Percentiles rank a stretch among this genome's conserved stretches.
Conservation (phyloP, 1,140 invertebrate genomes). For the Armadillidium nasatum region DNA sequence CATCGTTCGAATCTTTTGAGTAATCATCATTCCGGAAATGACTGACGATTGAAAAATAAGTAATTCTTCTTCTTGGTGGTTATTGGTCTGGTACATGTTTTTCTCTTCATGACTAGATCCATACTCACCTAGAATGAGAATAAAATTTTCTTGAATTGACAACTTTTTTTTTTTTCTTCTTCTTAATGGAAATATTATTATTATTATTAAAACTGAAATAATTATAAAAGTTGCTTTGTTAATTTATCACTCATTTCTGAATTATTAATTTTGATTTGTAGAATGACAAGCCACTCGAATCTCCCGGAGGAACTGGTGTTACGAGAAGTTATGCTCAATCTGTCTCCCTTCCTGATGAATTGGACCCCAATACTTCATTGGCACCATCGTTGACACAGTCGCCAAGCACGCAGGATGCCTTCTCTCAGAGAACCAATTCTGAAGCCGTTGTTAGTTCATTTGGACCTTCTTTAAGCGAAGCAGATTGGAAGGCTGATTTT, state of each 20-base stretch:
- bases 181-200: no score
- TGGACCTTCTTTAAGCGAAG: no score
- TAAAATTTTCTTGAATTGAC: neutral
- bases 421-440: conserved; percentile 53
- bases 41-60: neutral
- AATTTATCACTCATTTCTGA: no score
- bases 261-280: neutral
- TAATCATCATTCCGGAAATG: no score
- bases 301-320: neutral
- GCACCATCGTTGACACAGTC: neutral
- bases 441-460: conserved; percentile 52
- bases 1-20: no score
- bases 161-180: no score
- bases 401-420: neutral
- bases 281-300: neutral
- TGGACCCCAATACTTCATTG: neutral
- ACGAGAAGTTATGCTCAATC: neutral
- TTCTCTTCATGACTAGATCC: conserved; percentile 3
- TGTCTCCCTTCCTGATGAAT: neutral
- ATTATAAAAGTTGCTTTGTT: no score
- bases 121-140: neutral
- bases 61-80: neutral
- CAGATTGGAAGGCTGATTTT: neutral
- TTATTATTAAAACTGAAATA: no score
- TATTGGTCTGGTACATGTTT: conserved; percentile 6